Evolutionary conservation across 2,888 invertebrate species (phyloP), one percentile per base, ranked within the genome.

Genomic region (Plebejus argus): DNA sequence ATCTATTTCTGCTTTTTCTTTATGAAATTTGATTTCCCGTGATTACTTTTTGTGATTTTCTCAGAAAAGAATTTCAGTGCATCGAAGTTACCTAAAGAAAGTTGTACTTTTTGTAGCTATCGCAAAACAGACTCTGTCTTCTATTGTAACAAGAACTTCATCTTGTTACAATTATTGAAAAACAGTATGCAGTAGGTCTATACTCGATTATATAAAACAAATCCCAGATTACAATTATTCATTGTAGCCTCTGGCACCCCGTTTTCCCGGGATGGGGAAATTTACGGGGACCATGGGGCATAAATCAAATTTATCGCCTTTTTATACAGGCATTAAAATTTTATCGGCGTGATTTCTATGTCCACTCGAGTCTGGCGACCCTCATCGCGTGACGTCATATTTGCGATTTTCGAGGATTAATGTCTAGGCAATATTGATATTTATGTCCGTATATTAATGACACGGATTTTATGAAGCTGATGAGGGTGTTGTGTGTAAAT

Each of bases 261-360:
- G 87, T 91, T 91, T 90, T 88, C 88, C 89, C 28, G 20, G 66
- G 66, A 66, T 33, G 66, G 72, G 72, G 23, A 45, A 45, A 20
- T 45, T 45, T 39, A 20, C 39, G 85, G 87, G 89, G 90, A 84
- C 84, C 85, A 84, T 87, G 89, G 89, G 86, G 84, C 92, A 90
- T 93, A 93, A 93, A 94, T 94, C 94, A 93, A 92, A 92, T 93
- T 94, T 93, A 94, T 93, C 84, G 90, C 91, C 90, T 89, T 93
- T 94, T 93, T 93, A 94, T 93, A 91, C 90, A 88, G 86, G 89
- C 91, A 93, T 93, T 92, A 92, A 92, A 92, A 90, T 93, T 92
- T 94, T 94, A 94, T 93, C 93, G 90, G 89, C 82, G 86, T 88
- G 90, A 91, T 92, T 93, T 92, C 87, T 88, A 85, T 88, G 92